Evolutionary conservation across 2,888 invertebrate genomes (phyloP).

Genomic region (Aphidoletes aphidimyza): DNA sequence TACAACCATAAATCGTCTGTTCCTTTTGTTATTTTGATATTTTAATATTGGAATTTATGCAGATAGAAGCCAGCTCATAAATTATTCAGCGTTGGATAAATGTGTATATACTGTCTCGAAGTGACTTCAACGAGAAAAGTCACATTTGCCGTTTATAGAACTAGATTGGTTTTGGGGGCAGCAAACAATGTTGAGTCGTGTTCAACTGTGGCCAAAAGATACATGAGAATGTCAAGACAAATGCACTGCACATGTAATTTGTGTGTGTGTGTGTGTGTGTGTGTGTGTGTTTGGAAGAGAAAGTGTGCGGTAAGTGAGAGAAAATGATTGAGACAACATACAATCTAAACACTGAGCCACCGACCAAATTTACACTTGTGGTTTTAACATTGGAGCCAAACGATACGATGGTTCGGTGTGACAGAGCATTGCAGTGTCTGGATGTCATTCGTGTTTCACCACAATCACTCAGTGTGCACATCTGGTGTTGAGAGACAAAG

Average conservation of each 20-base stretch:
- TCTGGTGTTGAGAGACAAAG: neutral
- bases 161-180: neutral
- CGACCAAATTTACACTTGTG: slow-evolving; percentile 14
- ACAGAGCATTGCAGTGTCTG: neutral
- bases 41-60: neutral
- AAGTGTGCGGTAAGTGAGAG: neutral
- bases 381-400: neutral
- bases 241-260: neutral
- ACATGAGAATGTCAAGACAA: neutral
- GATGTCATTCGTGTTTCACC: slow-evolving; percentile 7
- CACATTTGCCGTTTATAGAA: neutral
- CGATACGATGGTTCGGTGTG: neutral
- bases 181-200: neutral
- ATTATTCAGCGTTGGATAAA: slow-evolving; percentile 6
- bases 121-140: too few relatives aligned
- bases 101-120: too few relatives aligned
- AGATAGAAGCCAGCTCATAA: slow-evolving; percentile 7
- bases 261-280: neutral
- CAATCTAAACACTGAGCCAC: slow-evolving; percentile 21
- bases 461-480: slow-evolving; percentile 37
- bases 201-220: neutral
- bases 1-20: neutral
- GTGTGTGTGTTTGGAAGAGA: neutral
- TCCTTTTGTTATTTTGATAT: slow-evolving; percentile 30
- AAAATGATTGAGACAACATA: slow-evolving; percentile 18